phyloP scores from a whole-genome alignment of 2,113 vertebrate species.

The Tympanuchus pallidicinctus region DNA sequence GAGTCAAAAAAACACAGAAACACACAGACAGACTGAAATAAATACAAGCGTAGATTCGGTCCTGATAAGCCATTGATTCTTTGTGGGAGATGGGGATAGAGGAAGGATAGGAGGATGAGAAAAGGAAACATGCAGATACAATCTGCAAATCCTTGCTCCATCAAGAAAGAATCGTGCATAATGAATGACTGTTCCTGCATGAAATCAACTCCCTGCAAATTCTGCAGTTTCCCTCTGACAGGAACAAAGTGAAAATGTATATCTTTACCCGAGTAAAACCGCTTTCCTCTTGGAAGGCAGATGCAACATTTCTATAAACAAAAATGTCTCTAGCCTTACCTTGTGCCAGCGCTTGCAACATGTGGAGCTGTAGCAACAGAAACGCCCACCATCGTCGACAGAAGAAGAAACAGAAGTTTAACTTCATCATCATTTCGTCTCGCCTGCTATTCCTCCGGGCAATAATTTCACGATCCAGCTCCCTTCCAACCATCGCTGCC shows the following conservation, averaged over 20 bases:
- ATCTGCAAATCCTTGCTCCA: slow-evolving; percentile 2
- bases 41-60: background rate
- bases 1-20: background rate
- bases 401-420: slow-evolving; percentile 76
- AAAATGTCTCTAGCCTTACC: slow-evolving; percentile 77
- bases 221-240: slow-evolving; percentile 37
- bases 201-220: slow-evolving; percentile 5
- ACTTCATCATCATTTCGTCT: slow-evolving; percentile 79
- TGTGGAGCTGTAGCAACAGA: slow-evolving; percentile 84
- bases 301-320: slow-evolving; percentile 59
- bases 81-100: background rate
- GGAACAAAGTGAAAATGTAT: slow-evolving; percentile 36
- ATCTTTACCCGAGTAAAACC: background rate
- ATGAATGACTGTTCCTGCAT: slow-evolving; percentile 5
- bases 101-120: background rate
- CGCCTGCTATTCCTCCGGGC: slow-evolving; percentile 64
- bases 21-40: background rate
- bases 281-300: slow-evolving; percentile 1
- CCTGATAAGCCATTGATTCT: background rate
- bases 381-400: slow-evolving; percentile 84
- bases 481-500: slow-evolving; percentile 1
- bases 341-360: slow-evolving; percentile 85
- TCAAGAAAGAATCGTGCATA: slow-evolving; percentile 39
- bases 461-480: slow-evolving; percentile 37
- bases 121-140: background rate